Percentiles rank a stretch among this genome's conserved stretches.
Evolutionary conservation across 2,113 vertebrate species (phyloP).

Genomic region (Neopipo cinnamomea): DNA sequence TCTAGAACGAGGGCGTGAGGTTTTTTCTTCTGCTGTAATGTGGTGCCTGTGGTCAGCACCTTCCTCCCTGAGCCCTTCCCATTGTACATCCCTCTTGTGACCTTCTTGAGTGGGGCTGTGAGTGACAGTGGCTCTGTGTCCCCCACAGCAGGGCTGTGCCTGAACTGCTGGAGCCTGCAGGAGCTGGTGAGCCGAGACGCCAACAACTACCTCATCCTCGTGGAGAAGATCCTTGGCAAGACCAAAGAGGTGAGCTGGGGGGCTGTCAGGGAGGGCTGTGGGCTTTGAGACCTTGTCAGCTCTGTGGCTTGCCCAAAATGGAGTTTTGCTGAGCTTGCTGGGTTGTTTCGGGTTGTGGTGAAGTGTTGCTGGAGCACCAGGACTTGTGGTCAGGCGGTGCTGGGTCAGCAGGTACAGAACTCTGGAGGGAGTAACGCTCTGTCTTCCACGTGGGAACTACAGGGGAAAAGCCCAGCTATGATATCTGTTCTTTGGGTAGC

Average conservation of each 20-base stretch:
- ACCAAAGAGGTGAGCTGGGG: slow-evolving; percentile 81
- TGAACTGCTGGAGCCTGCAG: slow-evolving; percentile 97
- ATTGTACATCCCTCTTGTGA: fast-evolving
- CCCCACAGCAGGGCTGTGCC: slow-evolving; percentile 83
- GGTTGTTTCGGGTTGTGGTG: not conserved
- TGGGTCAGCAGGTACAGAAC: not conserved
- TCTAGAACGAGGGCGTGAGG: fast-evolving
- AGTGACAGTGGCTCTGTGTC: not conserved
- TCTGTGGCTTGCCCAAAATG: fast-evolving
- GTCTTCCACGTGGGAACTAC: not conserved
- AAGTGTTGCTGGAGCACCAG: not conserved
- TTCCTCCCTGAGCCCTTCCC: not conserved
- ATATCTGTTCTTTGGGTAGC: not conserved
- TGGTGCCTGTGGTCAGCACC: not conserved
- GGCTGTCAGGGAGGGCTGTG: fast-evolving
- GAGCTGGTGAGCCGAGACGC: slow-evolving; percentile 93
- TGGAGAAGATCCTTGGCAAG: slow-evolving; percentile 90
- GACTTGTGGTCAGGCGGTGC: fast-evolving
- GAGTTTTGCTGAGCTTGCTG: not conserved
- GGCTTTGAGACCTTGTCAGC: fast-evolving
- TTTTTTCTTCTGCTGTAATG: not conserved
- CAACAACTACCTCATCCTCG: slow-evolving; percentile 88
- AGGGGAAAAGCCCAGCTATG: not conserved
- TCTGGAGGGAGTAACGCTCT: not conserved
- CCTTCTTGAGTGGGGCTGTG: not conserved